Base-by-base conservation (phyloP, 2,888 invertebrate genomes). In the Scrobipalpa atriplicella region DNA sequence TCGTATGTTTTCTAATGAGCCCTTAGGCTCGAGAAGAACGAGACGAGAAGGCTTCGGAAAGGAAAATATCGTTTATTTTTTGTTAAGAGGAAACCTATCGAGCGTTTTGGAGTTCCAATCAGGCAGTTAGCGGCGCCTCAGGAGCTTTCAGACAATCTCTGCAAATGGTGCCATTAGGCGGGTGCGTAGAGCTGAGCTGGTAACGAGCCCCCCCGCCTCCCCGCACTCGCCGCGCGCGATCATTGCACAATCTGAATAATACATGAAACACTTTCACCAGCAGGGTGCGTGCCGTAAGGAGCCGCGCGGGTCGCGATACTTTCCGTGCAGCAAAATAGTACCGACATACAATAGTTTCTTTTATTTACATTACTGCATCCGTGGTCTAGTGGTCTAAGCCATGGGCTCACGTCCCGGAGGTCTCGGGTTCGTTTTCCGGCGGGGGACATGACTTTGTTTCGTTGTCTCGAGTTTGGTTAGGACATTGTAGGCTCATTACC, bases 201-300 rank as follows among this genome's bases (percentile, higher is more conserved):
- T 82, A 82, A 81, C 80, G 80, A 82, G 77, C 70, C 76, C 80
- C 72, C 76, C 47, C 29, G 51, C 60, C 66, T 41, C 21, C 60
- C 62, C 58, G 39, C 62, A 63, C 58, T 41, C 66, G 16, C 61
- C 60, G 38, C 64, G 62, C 69, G 75, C 76, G 80, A 84, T 84
- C 84, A 84, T 81, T 83, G 82, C 82, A 78, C 83, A 78, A 83
- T 86, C 85, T 89, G 87, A 88, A 88, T 89, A 87, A 88, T 85
- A 86, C 84, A 88, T 87, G 84, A 83, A 84, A 84, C 80, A 80
- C 70, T 75, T 72, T 72, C 76, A 73, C 73, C 75, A 18, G 58
- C 39, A 52, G 60, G 43, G 16, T 62, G 61, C 38, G 21, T 56
- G 54, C 29, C 52, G 52, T 16, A 39, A 39, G n/a, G n/a, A 47